Conservation (phyloP, 1,140 invertebrate species). For the Panagrolaimus sp. region DNA sequence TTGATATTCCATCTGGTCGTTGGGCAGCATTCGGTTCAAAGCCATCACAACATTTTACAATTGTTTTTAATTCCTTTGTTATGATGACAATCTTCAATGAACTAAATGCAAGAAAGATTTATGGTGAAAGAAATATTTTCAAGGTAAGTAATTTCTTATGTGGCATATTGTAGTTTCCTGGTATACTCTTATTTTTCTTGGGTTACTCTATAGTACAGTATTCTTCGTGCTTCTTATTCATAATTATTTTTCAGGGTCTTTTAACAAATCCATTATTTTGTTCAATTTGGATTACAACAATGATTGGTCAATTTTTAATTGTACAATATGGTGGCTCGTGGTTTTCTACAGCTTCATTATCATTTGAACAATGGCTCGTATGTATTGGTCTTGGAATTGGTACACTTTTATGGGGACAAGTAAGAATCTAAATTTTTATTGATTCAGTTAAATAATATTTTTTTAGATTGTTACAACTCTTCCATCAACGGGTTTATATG, state of each 20-base stretch:
- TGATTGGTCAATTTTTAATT: slow-evolving; percentile 84
- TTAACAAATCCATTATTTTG: slow-evolving; percentile 64
- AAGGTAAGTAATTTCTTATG: no score
- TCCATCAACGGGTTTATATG: no score
- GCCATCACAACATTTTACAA: slow-evolving; percentile 93
- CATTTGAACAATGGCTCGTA: slow-evolving; percentile 94
- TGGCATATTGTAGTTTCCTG: no score
- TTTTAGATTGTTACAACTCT: no score
- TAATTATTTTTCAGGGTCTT: slow-evolving; percentile 69
- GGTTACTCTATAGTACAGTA: no score
- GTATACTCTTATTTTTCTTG: no score
- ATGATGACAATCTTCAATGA: slow-evolving; percentile 95
- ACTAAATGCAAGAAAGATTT: slow-evolving; percentile 70
- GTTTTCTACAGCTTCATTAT: slow-evolving; percentile 65
- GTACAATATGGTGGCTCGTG: slow-evolving; percentile 92
- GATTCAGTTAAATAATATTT: slow-evolving; percentile 11
- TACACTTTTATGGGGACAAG: slow-evolving; percentile 88
- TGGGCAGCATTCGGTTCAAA: slow-evolving; percentile 68
- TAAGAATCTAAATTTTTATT: slow-evolving; percentile 25
- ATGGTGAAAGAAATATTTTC: slow-evolving; percentile 92
- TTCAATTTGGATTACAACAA: slow-evolving; percentile 86
- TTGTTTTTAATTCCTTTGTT: slow-evolving; percentile 99
- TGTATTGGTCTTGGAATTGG: slow-evolving; percentile 92
- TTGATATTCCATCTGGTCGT: slow-evolving; percentile 84
- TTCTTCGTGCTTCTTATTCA: no score